phyloP scores from a whole-genome alignment of 2,797 vertebrate species.

The Poecilia wingei region DNA sequence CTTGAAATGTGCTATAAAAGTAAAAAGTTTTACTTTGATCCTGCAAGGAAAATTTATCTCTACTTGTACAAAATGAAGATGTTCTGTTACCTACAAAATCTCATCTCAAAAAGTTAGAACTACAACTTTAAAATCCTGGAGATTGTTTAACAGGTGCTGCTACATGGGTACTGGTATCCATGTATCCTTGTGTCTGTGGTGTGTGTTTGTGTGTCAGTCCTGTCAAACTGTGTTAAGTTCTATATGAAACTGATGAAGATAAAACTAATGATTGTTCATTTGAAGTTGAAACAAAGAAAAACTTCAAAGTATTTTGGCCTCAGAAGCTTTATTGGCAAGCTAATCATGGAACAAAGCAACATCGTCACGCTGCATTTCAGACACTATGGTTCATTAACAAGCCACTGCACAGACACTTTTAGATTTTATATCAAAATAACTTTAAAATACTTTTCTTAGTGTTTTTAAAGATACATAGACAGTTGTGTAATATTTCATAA shows the following conservation, averaged over 20 bases:
- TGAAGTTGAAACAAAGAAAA: too few species aligned
- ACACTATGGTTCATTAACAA: not conserved
- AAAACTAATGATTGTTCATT: not conserved
- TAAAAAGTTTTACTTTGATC: not conserved
- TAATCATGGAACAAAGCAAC: not conserved
- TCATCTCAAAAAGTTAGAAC: not conserved
- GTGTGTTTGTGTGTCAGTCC: too few species aligned
- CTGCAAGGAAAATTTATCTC: not conserved
- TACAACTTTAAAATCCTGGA: not conserved
- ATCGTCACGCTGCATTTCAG: slow-evolving; percentile 2
- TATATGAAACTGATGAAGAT: not conserved
- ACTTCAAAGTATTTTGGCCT: not conserved
- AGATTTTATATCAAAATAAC: slow-evolving; percentile 12
- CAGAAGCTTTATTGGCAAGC: slow-evolving; percentile 7
- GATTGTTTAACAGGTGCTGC: not conserved
- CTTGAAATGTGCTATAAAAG: too few species aligned
- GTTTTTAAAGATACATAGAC: slow-evolving; percentile 2
- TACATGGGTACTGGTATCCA: not conserved
- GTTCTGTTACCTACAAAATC: not conserved
- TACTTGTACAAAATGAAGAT: not conserved
- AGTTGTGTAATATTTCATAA: not conserved
- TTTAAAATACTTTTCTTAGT: not conserved
- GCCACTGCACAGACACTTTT: not conserved
- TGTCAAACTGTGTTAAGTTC: not conserved
- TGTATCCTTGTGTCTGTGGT: not conserved